Evolutionary conservation across 1,140 invertebrate genomes (phyloP).

Genomic region (Psilanteris sp.): DNA sequence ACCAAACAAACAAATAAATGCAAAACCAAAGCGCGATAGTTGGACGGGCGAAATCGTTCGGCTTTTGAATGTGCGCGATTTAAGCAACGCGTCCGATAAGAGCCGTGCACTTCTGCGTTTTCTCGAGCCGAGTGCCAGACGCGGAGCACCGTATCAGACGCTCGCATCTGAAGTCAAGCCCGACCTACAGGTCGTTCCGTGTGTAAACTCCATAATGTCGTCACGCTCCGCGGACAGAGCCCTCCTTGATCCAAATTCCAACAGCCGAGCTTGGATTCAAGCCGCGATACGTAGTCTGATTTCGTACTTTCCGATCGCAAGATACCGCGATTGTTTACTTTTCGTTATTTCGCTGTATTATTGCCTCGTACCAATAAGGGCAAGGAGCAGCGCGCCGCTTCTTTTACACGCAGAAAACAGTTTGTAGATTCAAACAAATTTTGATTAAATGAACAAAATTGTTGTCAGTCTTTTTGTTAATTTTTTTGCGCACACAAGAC

Average conservation of each 20-base stretch:
- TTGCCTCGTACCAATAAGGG: no score
- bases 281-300: constrained; percentile 65
- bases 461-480: no score
- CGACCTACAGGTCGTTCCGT: constrained; percentile 67
- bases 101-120: constrained; percentile 4
- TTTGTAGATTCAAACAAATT: no score
- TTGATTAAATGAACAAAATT: no score
- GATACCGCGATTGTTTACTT: constrained; percentile 50
- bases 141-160: constrained; percentile 25
- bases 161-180: constrained; percentile 26
- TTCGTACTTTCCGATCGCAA: constrained; percentile 44
- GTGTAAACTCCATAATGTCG: constrained; percentile 72
- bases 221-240: constrained; percentile 71
- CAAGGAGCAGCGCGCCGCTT: no score
- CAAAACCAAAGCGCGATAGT: no score
- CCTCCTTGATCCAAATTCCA: constrained; percentile 78
- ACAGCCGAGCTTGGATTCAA: constrained; percentile 70
- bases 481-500: no score
- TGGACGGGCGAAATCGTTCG: no score
- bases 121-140: constrained; percentile 2
- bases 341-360: constrained; percentile 28
- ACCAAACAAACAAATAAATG: no score
- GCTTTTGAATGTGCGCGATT: not conserved
- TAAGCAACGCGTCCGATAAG: constrained; percentile 15
- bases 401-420: no score